Base-by-base conservation (phyloP, 2,113 vertebrate species). In the Centropristis striata region DNA sequence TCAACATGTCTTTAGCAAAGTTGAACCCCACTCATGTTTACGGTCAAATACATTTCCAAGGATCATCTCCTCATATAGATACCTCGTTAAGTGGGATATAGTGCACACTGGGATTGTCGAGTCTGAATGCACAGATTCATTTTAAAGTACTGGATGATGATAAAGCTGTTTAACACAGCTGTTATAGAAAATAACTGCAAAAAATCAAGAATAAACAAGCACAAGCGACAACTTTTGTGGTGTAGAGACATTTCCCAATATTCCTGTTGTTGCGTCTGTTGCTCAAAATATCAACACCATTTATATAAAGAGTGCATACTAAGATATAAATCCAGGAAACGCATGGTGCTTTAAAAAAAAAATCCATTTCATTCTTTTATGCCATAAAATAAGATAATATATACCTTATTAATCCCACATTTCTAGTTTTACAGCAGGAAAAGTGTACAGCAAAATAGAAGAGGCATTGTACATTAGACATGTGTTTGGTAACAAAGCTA, bases 31-130 rank as follows among this genome's bases (percentile, higher is more conserved):
- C 39, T 18, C 20, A 8, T 21, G 53, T n/a, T 42, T 42, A 42
- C 50, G 47, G 55, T 49, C 60, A 18, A 54, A 77, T 50, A 16
- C 49, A 39, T 51, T 58, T 68, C 63, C 51, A 13, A 6, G 46
- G 32, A 64, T 50, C 13, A 37, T 21, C 2, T 20, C 32, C 8
- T 54, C 25, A 70, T 49, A 50, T 8, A 67, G 25, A 58, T 39
- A 27, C 21, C 15, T 39, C 1, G 0, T 60, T 18, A 27, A 0
- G 20, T 37, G 36, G 6, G 6, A 16, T 14, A 16, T 20, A 55
- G 5, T 21, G 14, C 13, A 21, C 37, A 25, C 4, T 54, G 44
- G n/a, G 10, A 18, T 23, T 42, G 16, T 27, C 16, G n/a, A 76
- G 4, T 23, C 2, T 41, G 4, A 60, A 32, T 42, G 8, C n/a